Evolutionary conservation across 1,140 invertebrate species (phyloP).

Genomic region (Sinella curviseta): DNA sequence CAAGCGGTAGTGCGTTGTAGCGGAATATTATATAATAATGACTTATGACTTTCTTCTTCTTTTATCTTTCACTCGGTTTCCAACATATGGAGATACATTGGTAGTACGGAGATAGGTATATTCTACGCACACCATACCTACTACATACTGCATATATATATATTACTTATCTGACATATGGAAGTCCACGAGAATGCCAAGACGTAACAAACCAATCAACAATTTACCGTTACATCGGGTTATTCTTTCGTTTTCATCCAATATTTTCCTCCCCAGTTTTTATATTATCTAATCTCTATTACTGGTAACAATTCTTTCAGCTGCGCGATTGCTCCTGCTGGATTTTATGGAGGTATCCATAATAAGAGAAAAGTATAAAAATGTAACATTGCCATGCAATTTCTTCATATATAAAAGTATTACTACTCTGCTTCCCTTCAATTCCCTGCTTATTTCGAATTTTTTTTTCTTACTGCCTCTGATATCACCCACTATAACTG

Average conservation of each 20-base stretch:
- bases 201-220: neutral
- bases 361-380: neutral
- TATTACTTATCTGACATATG: too few relatives aligned
- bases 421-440: neutral
- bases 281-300: neutral
- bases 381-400: neutral
- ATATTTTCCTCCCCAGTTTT: neutral
- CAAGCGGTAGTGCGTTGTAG: neutral
- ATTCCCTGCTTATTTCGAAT: neutral
- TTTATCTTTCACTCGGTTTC: neutral
- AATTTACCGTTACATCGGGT: neutral
- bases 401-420: neutral
- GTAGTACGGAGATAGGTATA: neutral
- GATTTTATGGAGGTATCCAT: neutral
- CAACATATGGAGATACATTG: neutral
- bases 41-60: neutral
- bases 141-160: neutral
- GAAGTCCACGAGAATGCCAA: neutral
- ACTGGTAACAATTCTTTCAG: neutral
- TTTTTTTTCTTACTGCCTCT: neutral
- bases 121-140: neutral
- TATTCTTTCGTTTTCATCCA: neutral
- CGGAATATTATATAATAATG: neutral
- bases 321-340: neutral
- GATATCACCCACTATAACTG: neutral